Conservation (phyloP, 1,140 invertebrate species). For the Brachionus sp. region DNA sequence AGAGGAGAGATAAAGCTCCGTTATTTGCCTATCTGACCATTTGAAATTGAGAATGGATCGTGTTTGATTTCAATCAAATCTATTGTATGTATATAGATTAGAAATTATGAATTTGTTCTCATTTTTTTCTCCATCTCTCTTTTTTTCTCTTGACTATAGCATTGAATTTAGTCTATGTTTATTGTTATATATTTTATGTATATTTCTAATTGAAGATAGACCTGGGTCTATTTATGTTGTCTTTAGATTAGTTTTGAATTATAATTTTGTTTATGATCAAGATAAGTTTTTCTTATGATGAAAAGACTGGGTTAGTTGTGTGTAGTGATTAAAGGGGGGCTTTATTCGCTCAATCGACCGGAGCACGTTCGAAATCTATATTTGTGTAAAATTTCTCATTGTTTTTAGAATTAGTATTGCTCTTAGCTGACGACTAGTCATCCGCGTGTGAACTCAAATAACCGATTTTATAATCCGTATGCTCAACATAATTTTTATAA, state of each 20-base stretch:
- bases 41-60: not conserved
- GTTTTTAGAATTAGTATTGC: not conserved
- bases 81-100: constrained; percentile 31
- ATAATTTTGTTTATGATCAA: not conserved
- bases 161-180: constrained; percentile 11
- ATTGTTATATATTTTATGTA: constrained; percentile 13
- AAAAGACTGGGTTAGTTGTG: not conserved
- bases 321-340: not conserved
- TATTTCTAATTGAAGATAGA: constrained; percentile 17
- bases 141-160: not conserved
- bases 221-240: constrained; percentile 38
- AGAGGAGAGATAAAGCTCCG: not conserved
- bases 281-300: not conserved
- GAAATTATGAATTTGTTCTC: constrained; percentile 40
- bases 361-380: not conserved
- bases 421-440: not conserved
- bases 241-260: constrained; percentile 12
- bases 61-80: not conserved
- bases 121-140: not conserved
- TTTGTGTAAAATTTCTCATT: not conserved
- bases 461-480: not conserved
- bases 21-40: not conserved
- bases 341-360: not conserved
- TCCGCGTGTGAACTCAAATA: not conserved
- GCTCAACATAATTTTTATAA: not conserved